A percentile compares a stretch with the other conserved stretches of the same genome.
Evolutionary conservation across 2,113 vertebrate species (phyloP).

Genomic region (Sakesphorus luctuosus): DNA sequence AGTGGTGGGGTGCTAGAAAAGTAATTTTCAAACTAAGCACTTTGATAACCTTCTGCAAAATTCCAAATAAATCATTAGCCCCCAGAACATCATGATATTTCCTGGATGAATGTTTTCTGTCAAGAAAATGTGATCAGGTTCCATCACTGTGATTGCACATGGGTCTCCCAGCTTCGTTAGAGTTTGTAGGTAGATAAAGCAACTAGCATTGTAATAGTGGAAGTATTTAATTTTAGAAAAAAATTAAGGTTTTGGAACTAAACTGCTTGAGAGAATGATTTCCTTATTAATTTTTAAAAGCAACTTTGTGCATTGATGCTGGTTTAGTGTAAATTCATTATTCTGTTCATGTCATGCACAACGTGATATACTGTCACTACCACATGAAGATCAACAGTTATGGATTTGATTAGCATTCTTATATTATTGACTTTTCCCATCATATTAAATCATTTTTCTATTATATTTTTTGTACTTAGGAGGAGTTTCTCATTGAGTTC

Average conservation of each 20-base stretch:
- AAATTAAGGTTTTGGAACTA: not conserved
- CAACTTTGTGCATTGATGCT: not conserved
- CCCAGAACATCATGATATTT: not conserved
- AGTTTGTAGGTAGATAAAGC: not conserved
- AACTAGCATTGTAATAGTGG: not conserved
- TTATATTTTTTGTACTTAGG: not conserved
- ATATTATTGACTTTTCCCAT: not conserved
- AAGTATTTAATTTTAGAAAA: not conserved
- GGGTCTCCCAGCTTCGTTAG: not conserved
- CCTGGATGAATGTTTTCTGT: not conserved
- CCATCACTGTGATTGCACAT: not conserved
- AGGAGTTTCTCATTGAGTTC: not conserved
- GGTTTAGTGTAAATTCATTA: not conserved
- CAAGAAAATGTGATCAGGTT: not conserved
- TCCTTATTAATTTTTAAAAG: not conserved
- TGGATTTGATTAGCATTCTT: not conserved
- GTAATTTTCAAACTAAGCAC: not conserved
- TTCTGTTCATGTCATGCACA: not conserved
- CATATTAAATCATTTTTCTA: not conserved
- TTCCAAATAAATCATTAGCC: not conserved
- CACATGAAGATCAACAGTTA: not conserved
- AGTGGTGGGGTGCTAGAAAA: not conserved
- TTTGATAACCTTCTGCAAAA: not conserved
- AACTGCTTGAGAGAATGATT: not conserved
- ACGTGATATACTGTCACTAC: not conserved